Conservation (phyloP, 2,113 vertebrate genomes). For the Crocuta crocuta region DNA sequence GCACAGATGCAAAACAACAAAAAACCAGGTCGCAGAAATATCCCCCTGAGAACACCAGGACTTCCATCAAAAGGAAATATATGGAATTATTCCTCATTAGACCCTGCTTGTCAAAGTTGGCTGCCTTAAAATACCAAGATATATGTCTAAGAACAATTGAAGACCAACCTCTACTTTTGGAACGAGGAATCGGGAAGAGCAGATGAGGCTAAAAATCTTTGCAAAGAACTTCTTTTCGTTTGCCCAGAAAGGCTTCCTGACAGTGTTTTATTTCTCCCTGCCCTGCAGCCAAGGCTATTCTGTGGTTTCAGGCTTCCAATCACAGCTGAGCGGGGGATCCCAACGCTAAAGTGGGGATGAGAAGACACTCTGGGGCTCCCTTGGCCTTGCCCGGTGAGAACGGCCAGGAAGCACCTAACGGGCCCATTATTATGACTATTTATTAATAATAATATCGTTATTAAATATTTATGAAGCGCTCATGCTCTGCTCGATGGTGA, state of each 20-base stretch:
- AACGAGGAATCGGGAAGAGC: neutral
- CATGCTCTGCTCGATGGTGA: constrained; percentile 26
- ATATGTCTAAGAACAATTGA: neutral
- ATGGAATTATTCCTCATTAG: neutral
- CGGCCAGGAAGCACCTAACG: neutral
- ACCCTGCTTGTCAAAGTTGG: neutral
- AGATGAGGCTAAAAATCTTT: neutral
- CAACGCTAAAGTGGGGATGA: neutral
- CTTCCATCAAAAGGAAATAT: constrained; percentile 35
- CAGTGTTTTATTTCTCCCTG: neutral
- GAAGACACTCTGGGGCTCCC: neutral
- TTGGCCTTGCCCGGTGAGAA: constrained; percentile 33
- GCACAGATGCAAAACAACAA: neutral
- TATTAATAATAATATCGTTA: constrained; percentile 80
- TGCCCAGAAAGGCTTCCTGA: neutral
- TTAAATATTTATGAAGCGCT: constrained; percentile 82
- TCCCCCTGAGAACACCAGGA: neutral
- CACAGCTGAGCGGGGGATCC: neutral
- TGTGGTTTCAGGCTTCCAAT: neutral
- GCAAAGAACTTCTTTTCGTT: neutral
- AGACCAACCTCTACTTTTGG: neutral
- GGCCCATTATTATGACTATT: constrained; percentile 50
- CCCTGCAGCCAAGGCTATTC: neutral
- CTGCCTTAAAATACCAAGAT: neutral
- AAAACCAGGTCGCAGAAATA: neutral